A percentile compares a stretch with the other conserved stretches of the same genome.
Evolutionary conservation across 1,140 invertebrate genomes (phyloP).

Genomic region (Latrodectus geometricus): DNA sequence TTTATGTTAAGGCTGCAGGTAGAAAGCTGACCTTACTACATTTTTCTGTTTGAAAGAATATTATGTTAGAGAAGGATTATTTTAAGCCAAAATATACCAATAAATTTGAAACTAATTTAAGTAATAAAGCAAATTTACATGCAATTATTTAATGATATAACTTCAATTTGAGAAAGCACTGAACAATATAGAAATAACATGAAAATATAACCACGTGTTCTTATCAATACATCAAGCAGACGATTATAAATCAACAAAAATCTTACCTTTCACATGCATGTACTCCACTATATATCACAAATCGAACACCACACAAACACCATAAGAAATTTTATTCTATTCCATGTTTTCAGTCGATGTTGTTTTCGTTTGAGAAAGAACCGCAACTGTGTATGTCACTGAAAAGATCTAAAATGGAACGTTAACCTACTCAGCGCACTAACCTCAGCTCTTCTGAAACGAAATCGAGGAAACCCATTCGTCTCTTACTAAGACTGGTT

Average conservation of each 20-base stretch:
- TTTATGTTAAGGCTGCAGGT: too few species aligned
- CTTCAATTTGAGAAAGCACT: too few species aligned
- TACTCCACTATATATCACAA: neutral
- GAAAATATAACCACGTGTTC: too few species aligned
- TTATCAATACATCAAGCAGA: too few species aligned
- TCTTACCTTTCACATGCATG: neutral
- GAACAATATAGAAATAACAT: too few species aligned
- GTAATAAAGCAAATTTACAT: too few species aligned
- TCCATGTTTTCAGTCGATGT: neutral
- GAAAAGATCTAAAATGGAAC: neutral
- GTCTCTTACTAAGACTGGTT: conserved; percentile 27
- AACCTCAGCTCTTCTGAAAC: conserved; percentile 38
- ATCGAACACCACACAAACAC: neutral
- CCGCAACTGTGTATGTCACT: neutral
- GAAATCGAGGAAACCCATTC: conserved; percentile 23
- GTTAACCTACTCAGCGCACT: conserved; percentile 17
- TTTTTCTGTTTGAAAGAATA: too few species aligned
- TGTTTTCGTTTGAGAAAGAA: neutral
- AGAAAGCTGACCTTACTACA: too few species aligned
- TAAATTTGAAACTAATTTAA: too few species aligned
- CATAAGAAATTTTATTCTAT: neutral
- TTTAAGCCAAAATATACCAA: too few species aligned
- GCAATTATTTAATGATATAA: too few species aligned
- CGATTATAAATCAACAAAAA: neutral
- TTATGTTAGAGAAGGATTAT: too few species aligned